Conservation (phyloP, 1,140 invertebrate species). For the Grapholita molesta region DNA sequence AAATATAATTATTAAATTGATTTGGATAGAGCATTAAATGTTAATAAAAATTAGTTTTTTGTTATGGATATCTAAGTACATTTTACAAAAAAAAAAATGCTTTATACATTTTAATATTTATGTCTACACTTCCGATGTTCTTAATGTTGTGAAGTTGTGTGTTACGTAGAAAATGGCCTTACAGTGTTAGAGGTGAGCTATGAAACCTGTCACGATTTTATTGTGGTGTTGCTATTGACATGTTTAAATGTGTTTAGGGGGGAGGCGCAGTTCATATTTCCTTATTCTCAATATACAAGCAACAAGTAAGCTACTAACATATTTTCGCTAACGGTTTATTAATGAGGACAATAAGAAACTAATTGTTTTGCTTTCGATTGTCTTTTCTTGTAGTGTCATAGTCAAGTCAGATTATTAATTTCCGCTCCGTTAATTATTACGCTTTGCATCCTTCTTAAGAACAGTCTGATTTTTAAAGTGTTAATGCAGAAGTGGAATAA, state of each 20-base stretch:
- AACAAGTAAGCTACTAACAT: too few relatives aligned
- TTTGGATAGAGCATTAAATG: slow-evolving; percentile 45
- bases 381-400: too few relatives aligned
- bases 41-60: slow-evolving; percentile 13
- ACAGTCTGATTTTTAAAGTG: too few relatives aligned
- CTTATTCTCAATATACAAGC: neutral
- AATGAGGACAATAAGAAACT: too few relatives aligned
- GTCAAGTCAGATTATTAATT: too few relatives aligned
- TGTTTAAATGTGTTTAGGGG: slow-evolving; percentile 8
- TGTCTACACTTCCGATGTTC: slow-evolving; percentile 43
- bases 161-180: slow-evolving; percentile 55
- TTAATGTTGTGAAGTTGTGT: slow-evolving; percentile 41
- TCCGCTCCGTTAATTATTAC: too few relatives aligned
- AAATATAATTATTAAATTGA: slow-evolving; percentile 38
- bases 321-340: too few relatives aligned
- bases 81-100: slow-evolving; percentile 19
- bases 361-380: too few relatives aligned
- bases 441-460: too few relatives aligned
- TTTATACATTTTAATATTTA: slow-evolving; percentile 21
- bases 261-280: neutral
- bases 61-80: slow-evolving; percentile 17
- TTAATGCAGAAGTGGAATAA: too few relatives aligned
- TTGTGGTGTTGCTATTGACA: slow-evolving; percentile 20
- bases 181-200: slow-evolving; percentile 34
- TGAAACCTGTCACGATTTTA: slow-evolving; percentile 24